Evolutionary conservation across 2,797 vertebrate genomes (phyloP).

Genomic region (Cephalopachus bancanus): DNA sequence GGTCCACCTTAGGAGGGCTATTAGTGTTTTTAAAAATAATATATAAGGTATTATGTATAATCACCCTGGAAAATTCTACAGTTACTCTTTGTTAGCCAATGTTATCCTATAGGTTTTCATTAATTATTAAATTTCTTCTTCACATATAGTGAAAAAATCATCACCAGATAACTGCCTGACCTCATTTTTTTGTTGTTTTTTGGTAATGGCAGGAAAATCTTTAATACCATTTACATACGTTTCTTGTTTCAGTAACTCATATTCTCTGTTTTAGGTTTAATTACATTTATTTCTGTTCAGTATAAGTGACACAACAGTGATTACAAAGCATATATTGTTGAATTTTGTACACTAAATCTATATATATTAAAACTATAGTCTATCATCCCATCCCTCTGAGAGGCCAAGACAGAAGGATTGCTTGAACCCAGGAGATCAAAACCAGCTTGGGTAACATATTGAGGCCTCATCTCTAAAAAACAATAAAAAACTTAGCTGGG

Average conservation of each 20-base stretch:
- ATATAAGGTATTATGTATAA: neutral
- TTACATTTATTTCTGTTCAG: neutral
- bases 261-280: neutral
- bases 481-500: too few relatives aligned
- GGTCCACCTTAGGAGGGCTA: neutral
- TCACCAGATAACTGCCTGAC: neutral
- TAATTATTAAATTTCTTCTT: slow-evolving; percentile 14
- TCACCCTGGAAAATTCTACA: neutral
- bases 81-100: neutral
- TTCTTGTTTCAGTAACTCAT: neutral
- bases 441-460: too few relatives aligned
- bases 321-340: neutral
- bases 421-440: too few relatives aligned
- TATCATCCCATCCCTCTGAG: too few relatives aligned
- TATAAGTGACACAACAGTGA: neutral
- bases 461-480: too few relatives aligned
- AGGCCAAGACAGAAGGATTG: too few relatives aligned
- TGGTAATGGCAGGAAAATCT: neutral
- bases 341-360: neutral
- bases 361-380: neutral
- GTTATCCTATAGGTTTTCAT: neutral
- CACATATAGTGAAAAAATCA: slow-evolving; percentile 22
- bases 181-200: neutral
- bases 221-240: neutral
- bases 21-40: neutral